phyloP scores from a whole-genome alignment of 1,140 invertebrate species.

The Mamestra configurata region DNA sequence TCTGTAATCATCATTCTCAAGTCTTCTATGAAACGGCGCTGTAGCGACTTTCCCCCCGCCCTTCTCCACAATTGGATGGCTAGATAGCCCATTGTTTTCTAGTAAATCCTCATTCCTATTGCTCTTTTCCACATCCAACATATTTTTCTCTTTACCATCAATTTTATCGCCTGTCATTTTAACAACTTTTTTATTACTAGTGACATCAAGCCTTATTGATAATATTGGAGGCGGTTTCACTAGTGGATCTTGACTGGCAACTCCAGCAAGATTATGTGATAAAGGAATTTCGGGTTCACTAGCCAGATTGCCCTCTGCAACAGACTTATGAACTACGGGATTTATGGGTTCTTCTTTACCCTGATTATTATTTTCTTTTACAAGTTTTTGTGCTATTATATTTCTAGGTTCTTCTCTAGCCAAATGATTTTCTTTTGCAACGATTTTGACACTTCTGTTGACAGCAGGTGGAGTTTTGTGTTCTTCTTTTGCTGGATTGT shows the following conservation, averaged over 20 bases:
- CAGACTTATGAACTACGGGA: not conserved
- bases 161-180: constrained; percentile 67
- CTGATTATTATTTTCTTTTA: constrained; percentile 25
- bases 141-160: constrained; percentile 56
- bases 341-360: constrained; percentile 6
- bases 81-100: constrained; percentile 21
- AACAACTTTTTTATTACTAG: constrained; percentile 75
- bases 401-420: constrained; percentile 65
- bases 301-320: not conserved
- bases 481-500: constrained; percentile 65
- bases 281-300: constrained; percentile 23
- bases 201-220: constrained; percentile 73
- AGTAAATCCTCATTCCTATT: constrained; percentile 15
- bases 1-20: constrained; percentile 70
- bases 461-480: not conserved
- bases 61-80: constrained; percentile 55
- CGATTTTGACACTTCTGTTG: constrained; percentile 27
- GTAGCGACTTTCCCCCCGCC: constrained; percentile 43
- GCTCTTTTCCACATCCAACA: constrained; percentile 37
- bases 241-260: not conserved
- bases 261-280: not conserved
- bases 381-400: constrained; percentile 49
- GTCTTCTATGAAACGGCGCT: constrained; percentile 37
- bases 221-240: constrained; percentile 53
- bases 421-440: constrained; percentile 64